Conservation (phyloP, 2,888 invertebrate species). For the Agriotes lineatus region DNA sequence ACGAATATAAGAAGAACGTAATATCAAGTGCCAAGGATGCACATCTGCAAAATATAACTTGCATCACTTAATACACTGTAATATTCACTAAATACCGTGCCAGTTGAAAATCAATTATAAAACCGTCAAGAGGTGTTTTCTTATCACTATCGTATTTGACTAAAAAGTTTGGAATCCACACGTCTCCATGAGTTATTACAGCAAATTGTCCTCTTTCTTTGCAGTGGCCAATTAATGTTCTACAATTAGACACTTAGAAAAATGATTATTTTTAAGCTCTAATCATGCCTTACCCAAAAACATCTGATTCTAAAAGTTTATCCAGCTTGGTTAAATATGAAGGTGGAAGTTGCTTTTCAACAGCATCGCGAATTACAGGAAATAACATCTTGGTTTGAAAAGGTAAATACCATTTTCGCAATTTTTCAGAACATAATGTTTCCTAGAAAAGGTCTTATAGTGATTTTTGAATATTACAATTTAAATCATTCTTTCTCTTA, state of each 20-base stretch:
- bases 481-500: no score
- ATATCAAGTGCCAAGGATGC: slow-evolving; percentile 34
- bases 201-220: slow-evolving; percentile 58
- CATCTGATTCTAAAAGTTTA: slow-evolving; percentile 68
- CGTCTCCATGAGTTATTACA: slow-evolving; percentile 79
- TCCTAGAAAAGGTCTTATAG: slow-evolving; percentile 68
- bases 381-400: slow-evolving; percentile 68
- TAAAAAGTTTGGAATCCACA: slow-evolving; percentile 82
- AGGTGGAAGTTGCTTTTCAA: slow-evolving; percentile 73
- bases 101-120: slow-evolving; percentile 80
- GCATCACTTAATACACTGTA: no score
- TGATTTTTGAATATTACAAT: no score
- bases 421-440: slow-evolving; percentile 70
- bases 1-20: slow-evolving; percentile 70
- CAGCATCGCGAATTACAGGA: slow-evolving; percentile 72
- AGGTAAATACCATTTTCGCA: slow-evolving; percentile 71
- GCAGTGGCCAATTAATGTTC: slow-evolving; percentile 54
- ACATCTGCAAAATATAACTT: slow-evolving; percentile 20
- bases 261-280: not conserved
- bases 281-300: slow-evolving; percentile 64
- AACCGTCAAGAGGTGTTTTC: slow-evolving; percentile 64
- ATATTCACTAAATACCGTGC: no score
- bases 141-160: slow-evolving; percentile 65
- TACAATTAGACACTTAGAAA: slow-evolving; percentile 46
- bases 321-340: slow-evolving; percentile 71